phyloP scores from a whole-genome alignment of 2,888 invertebrate species.

The Theristus sp. region DNA sequence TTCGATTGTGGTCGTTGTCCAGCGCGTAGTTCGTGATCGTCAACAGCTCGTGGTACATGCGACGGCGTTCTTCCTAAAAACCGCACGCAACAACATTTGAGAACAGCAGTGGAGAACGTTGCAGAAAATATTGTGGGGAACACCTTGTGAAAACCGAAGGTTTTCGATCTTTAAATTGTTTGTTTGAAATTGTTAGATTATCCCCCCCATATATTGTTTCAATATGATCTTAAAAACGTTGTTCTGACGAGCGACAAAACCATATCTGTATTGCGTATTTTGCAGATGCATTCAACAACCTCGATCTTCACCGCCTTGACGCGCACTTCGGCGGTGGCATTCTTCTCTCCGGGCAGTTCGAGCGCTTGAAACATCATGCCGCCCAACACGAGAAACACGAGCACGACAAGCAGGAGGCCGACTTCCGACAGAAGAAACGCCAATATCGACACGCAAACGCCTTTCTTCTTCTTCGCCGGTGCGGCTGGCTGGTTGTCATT shows the following conservation, averaged over 20 bases:
- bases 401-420: conserved; percentile 1
- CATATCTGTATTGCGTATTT: no score
- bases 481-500: no score
- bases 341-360: conserved; percentile 1
- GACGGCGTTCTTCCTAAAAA: neutral
- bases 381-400: conserved; percentile 2
- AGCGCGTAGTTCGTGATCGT: neutral
- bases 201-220: no score
- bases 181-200: no score
- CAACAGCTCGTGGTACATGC: neutral
- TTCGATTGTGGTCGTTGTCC: neutral
- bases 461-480: neutral
- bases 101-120: neutral
- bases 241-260: no score
- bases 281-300: no score
- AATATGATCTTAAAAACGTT: no score
- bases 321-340: neutral
- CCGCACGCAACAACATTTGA: neutral
- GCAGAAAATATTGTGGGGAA: no score
- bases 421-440: conserved; percentile 3
- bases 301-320: neutral
- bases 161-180: no score
- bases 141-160: no score
- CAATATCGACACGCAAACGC: neutral
- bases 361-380: conserved; percentile 3